Conservation (phyloP, 2,888 invertebrate species). For the Netelia fuscicornis region DNA sequence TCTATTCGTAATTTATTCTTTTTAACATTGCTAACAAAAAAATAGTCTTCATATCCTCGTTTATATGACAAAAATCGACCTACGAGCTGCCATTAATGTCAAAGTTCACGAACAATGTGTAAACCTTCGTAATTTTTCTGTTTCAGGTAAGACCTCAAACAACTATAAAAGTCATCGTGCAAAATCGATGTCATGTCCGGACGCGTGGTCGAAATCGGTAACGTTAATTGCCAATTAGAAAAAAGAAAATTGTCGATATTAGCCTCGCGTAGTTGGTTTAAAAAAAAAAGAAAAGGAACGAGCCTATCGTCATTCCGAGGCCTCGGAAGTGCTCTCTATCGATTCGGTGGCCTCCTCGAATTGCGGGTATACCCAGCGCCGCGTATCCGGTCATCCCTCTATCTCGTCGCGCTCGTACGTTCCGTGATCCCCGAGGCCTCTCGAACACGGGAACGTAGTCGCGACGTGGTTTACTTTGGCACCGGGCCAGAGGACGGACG, state of each 20-base stretch:
- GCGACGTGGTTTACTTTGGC: conserved; percentile 58
- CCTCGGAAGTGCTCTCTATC: background rate
- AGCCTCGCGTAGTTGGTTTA: too few relatives aligned
- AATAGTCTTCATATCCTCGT: background rate
- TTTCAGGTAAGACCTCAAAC: conserved; percentile 45
- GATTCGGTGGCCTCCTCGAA: background rate
- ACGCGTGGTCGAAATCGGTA: background rate
- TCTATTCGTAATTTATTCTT: too few relatives aligned
- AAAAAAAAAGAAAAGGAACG: too few relatives aligned
- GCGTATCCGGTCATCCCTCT: conserved; percentile 37
- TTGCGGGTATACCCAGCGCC: background rate
- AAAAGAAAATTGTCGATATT: too few relatives aligned
- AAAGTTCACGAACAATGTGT: background rate
- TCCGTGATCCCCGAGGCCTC: conserved; percentile 40
- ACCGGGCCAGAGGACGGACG: conserved; percentile 53
- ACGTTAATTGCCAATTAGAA: conserved; percentile 5
- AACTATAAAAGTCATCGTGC: background rate
- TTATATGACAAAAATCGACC: background rate
- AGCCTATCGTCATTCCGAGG: background rate
- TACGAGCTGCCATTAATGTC: background rate
- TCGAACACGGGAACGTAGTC: conserved; percentile 32
- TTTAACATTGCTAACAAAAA: background rate
- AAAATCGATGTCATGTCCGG: background rate
- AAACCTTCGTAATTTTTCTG: conserved; percentile 20
- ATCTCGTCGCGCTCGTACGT: conserved; percentile 9